Evolutionary conservation across 2,797 vertebrate species (phyloP).

Genomic region (Coilia nasus): DNA sequence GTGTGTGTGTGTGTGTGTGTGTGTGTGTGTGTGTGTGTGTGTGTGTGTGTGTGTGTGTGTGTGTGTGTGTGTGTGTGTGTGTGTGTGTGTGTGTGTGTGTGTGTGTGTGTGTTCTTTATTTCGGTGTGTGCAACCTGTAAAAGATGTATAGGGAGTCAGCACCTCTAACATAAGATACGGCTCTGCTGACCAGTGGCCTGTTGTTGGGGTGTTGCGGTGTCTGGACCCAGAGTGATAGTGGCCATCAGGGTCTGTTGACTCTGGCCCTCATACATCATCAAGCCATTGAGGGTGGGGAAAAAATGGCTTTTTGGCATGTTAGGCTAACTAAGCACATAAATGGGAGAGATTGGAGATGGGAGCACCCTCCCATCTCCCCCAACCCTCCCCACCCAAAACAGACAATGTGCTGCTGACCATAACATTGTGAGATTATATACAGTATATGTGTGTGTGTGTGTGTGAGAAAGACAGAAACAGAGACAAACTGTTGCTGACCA

Average conservation of each 20-base stretch:
- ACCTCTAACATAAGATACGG: constrained; percentile 71
- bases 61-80: not conserved
- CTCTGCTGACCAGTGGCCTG: constrained; percentile 55
- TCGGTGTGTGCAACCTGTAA: not conserved
- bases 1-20: no score
- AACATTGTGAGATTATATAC: no score
- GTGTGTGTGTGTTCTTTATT: not conserved
- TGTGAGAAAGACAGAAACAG: no score
- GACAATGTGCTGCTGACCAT: no score
- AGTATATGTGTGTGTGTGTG: no score
- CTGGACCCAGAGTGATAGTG: constrained; percentile 60
- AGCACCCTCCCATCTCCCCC: no score
- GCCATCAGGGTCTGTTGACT: constrained; percentile 49
- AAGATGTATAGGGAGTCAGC: constrained; percentile 50
- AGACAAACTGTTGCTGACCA: no score
- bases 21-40: not conserved
- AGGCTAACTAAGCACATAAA: constrained; percentile 3
- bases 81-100: not conserved
- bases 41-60: no score
- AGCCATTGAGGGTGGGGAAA: not conserved
- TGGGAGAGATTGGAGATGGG: no score
- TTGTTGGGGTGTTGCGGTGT: constrained; percentile 48
- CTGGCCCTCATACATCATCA: constrained; percentile 1
- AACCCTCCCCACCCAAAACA: no score
- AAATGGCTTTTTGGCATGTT: not conserved